Base-by-base conservation (phyloP, 2,797 vertebrate genomes). In the Alouatta caraya region DNA sequence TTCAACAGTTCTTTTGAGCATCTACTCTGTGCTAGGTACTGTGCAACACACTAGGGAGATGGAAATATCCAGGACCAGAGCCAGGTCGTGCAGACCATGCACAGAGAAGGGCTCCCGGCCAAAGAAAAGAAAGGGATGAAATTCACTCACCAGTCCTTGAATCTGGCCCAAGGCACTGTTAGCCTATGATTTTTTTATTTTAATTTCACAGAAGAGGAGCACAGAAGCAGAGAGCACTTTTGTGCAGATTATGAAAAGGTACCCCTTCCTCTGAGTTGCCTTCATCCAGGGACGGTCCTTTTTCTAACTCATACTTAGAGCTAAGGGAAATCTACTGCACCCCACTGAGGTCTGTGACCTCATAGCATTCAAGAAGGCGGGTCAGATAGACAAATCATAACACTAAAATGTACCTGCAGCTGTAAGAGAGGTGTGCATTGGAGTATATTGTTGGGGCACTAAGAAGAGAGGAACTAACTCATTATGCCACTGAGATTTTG, bases 121-220 rank as follows among this genome's bases (percentile, higher is more conserved):
- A 7, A 59, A 64, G 39, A 64, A 82, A 42, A 37, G 30, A 30
- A 24, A 76, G 12, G 15, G 2, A 3, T 75, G 37, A 82, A 55
- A 87, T 44, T 81, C 22, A 30, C 22, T 73, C 42, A 50, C 28
- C 67, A 19, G 8, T 73, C 37, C n/a, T 90, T 50, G 50, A 76
- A 67, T 44, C 48, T 21, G 37, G 50, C 64, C 57, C 39, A 79
- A 6, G 17, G 8, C 9, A 39, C 14, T 42, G 24, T 76, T 92
- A 61, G 33, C 24, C 22, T 84, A 28, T 64, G 50, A 61, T 67
- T 88, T 72, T 78, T 67, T 12, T 75, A 75, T 90, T 81, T 75
- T 64, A 64, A 93, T 89, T 96, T 96, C 95, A 85, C 72, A 90
- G 55, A 72, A 94, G 61, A 64, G 48, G 78, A 75, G 1, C 37